These are phyloP conservation scores for Drosophila merina DNA, from an alignment of 2,888 invertebrate genomes.

Conservation along the genomic window DNA sequence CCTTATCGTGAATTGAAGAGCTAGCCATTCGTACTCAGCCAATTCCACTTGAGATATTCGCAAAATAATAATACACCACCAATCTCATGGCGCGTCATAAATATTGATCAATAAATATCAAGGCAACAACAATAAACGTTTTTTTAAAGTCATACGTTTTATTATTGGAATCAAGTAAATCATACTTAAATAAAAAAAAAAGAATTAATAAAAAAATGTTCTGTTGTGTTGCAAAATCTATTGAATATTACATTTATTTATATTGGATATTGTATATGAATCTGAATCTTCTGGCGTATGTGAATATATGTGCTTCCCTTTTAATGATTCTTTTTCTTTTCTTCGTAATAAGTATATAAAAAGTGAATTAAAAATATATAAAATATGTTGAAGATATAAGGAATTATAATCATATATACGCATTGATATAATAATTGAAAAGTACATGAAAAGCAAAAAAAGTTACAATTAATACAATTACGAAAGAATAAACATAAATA, in stretches of 20 bases:
- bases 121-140: slow-evolving; percentile 6
- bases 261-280: slow-evolving; percentile 46
- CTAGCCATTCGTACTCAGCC: background rate
- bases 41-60: slow-evolving; percentile 19
- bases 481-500: slow-evolving; percentile 53
- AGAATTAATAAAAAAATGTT: slow-evolving; percentile 13
- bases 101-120: slow-evolving; percentile 3
- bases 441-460: slow-evolving; percentile 15
- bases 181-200: slow-evolving; percentile 4
- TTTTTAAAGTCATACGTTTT: slow-evolving; percentile 36
- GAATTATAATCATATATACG: slow-evolving; percentile 40
- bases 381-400: slow-evolving; percentile 28
- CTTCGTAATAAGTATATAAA: slow-evolving; percentile 29
- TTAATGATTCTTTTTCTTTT: slow-evolving; percentile 32
- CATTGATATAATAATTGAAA: slow-evolving; percentile 23
- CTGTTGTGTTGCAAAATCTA: slow-evolving; percentile 50
- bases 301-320: slow-evolving; percentile 57
- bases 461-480: slow-evolving; percentile 10
- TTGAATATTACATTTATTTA: slow-evolving; percentile 65
- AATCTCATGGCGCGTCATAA: background rate
- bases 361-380: slow-evolving; percentile 42
- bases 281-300: slow-evolving; percentile 53
- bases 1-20: slow-evolving; percentile 2
- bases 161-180: slow-evolving; percentile 37
- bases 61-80: slow-evolving; percentile 22